Conservation (phyloP, 1,140 invertebrate species). For the Aricia agestis region DNA sequence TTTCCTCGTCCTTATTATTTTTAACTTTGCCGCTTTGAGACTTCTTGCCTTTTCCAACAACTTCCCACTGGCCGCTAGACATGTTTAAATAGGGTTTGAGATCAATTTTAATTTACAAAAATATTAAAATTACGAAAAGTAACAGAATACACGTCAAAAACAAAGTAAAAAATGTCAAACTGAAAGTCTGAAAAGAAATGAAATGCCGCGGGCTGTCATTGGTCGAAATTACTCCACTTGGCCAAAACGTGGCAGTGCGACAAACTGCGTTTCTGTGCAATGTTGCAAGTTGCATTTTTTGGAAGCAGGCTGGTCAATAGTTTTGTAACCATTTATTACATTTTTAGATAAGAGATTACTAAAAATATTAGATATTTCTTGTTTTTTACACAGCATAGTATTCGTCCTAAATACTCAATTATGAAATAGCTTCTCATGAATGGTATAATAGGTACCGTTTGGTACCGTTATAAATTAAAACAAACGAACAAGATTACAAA, state of each 20-base stretch:
- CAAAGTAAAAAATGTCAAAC: constrained; percentile 59
- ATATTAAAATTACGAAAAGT: constrained; percentile 63
- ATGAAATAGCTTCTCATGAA: no score
- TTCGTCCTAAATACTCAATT: no score
- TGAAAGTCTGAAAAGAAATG: constrained; percentile 35
- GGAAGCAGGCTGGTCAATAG: background rate
- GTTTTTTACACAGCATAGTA: no score
- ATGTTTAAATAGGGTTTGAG: constrained; percentile 63
- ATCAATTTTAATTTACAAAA: constrained; percentile 40
- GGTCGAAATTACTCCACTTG: constrained; percentile 60
- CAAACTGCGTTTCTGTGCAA: constrained; percentile 17
- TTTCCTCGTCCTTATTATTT: constrained; percentile 78
- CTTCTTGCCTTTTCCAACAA: constrained; percentile 84
- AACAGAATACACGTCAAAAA: constrained; percentile 69
- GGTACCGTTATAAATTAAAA: no score
- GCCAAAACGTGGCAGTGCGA: constrained; percentile 65
- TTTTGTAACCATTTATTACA: no score
- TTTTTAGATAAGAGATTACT: no score
- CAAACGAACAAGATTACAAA: no score
- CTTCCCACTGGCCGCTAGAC: constrained; percentile 85
- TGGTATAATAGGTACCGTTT: no score
- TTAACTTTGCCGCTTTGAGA: constrained; percentile 80
- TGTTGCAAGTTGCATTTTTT: constrained; percentile 4
- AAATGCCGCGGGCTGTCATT: constrained; percentile 41
- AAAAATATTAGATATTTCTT: background rate